Evolutionary conservation across 2,113 vertebrate species (phyloP).

Genomic region (Psettodes erumei): DNA sequence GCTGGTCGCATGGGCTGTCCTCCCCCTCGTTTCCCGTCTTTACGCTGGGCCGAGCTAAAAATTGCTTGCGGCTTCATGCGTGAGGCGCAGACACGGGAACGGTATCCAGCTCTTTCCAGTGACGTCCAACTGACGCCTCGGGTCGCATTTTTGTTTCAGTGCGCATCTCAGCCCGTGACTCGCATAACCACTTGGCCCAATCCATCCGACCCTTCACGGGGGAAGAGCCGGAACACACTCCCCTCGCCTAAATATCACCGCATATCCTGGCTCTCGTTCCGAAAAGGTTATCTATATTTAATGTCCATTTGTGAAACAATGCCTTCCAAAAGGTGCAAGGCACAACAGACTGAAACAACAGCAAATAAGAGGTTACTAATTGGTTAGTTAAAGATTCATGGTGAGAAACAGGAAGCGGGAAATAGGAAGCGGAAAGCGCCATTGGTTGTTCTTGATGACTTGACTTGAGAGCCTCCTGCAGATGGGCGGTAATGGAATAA

Average conservation of each 20-base stretch:
- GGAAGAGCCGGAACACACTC: constrained; percentile 50
- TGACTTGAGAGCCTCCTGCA: constrained; percentile 65
- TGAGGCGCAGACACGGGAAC: neutral
- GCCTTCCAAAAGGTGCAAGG: constrained; percentile 63
- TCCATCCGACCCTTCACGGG: constrained; percentile 25
- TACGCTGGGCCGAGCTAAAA: neutral
- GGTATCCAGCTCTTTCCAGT: too few relatives aligned
- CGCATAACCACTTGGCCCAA: constrained; percentile 7
- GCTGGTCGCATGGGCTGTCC: neutral
- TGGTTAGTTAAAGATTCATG: constrained; percentile 76
- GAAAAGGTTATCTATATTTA: constrained; percentile 73
- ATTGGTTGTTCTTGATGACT: constrained; percentile 51
- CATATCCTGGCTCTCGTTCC: constrained; percentile 60
- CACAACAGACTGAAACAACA: constrained; percentile 58
- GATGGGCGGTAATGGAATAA: constrained; percentile 72
- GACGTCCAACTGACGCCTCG: too few relatives aligned
- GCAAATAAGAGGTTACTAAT: constrained; percentile 73
- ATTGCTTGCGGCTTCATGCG: neutral
- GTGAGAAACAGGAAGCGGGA: constrained; percentile 72
- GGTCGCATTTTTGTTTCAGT: neutral
- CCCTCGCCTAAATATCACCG: constrained; percentile 71
- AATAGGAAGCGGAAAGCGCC: constrained; percentile 59
- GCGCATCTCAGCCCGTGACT: too few relatives aligned
- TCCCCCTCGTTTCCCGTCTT: neutral
- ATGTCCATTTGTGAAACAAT: constrained; percentile 73